Evolutionary conservation across 2,888 invertebrate genomes (phyloP).

Genomic region (Sclerodermus sp.): DNA sequence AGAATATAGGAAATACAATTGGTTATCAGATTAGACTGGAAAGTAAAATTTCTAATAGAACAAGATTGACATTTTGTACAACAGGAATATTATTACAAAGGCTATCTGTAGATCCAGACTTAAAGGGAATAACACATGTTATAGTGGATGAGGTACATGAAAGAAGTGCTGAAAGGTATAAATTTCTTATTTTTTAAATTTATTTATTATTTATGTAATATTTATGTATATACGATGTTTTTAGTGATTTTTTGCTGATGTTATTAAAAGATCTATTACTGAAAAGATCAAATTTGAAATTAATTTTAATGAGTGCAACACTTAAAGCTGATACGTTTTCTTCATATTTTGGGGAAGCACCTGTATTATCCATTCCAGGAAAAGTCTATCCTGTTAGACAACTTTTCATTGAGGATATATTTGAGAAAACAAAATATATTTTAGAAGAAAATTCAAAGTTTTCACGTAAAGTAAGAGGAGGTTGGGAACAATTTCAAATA

Average conservation of each 20-base stretch:
- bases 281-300: conserved; percentile 73
- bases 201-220: neutral
- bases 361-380: conserved; percentile 80
- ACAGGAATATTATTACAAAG: conserved; percentile 87
- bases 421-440: conserved; percentile 67
- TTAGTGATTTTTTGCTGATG: conserved; percentile 82
- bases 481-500: conserved; percentile 63
- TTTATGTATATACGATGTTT: too few relatives aligned
- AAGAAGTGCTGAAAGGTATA: conserved; percentile 77
- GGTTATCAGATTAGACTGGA: conserved; percentile 78
- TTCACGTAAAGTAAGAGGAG: conserved; percentile 67
- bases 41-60: conserved; percentile 74
- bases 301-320: conserved; percentile 93
- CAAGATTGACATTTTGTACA: conserved; percentile 89
- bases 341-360: conserved; percentile 78
- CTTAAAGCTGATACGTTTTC: conserved; percentile 84
- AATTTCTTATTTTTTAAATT: conserved; percentile 40
- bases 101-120: conserved; percentile 75
- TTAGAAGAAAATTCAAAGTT: conserved; percentile 67
- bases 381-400: conserved; percentile 84
- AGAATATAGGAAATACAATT: conserved; percentile 72
- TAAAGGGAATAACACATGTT: conserved; percentile 79
- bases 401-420: conserved; percentile 77
- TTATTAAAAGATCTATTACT: conserved; percentile 77
- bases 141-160: conserved; percentile 94